These are phyloP conservation scores for Herpailurus yagouaroundi DNA, from an alignment of 2,113 vertebrate species.

Conservation along the genomic window DNA sequence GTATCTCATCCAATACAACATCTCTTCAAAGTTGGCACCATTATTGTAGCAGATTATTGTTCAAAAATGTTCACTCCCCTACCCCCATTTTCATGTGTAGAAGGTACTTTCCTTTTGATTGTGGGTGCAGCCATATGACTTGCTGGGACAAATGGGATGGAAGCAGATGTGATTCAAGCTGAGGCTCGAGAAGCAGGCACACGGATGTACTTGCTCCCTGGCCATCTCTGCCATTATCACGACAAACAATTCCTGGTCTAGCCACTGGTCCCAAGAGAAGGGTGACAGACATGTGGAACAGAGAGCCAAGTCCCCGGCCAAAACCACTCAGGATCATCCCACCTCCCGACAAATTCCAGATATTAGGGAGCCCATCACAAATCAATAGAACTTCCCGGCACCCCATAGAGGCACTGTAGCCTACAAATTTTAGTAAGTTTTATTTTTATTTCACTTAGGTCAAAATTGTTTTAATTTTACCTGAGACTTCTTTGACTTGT, in stretches of 20 bases:
- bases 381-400: not conserved
- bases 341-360: not conserved
- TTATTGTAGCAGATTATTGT: not conserved
- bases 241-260: not conserved
- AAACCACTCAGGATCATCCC: not conserved
- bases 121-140: not conserved
- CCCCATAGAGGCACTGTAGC: not conserved
- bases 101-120: not conserved
- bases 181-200: not conserved
- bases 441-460: not conserved
- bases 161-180: not conserved
- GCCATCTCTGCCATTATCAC: not conserved
- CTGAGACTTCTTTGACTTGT: not conserved
- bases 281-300: not conserved
- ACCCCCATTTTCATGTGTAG: not conserved
- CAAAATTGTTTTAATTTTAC: not conserved
- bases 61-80: not conserved
- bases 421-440: not conserved
- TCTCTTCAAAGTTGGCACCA: not conserved
- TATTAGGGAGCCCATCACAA: not conserved
- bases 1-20: not conserved
- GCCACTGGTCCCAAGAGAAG: no score
- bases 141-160: not conserved
- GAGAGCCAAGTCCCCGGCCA: not conserved
- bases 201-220: not conserved